These are phyloP conservation scores for Spinibarbus caldwelli DNA, from an alignment of 2,797 vertebrate genomes.

Conservation along the genomic window DNA sequence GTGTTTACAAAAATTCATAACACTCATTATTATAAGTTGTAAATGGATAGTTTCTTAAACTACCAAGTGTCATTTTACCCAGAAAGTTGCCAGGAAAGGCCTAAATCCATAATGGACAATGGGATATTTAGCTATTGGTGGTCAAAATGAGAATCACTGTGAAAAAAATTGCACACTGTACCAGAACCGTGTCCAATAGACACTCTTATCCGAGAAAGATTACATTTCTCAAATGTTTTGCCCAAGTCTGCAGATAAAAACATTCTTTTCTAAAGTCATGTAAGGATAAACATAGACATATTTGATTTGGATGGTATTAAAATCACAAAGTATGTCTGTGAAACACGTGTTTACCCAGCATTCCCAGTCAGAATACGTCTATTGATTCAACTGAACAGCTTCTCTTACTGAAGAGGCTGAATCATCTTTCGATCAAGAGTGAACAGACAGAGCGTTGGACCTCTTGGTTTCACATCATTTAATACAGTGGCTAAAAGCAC, in stretches of 20 bases:
- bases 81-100: too few relatives aligned
- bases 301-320: not conserved
- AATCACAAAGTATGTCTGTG: not conserved
- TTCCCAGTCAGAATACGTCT: not conserved
- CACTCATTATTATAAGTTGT: too few relatives aligned
- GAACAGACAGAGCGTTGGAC: not conserved
- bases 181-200: not conserved
- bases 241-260: not conserved
- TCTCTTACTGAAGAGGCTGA: not conserved
- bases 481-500: not conserved
- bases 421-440: not conserved
- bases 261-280: not conserved
- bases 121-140: not conserved
- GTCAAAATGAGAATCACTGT: not conserved
- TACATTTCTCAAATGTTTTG: not conserved
- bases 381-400: constrained; percentile 13
- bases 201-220: too few relatives aligned
- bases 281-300: not conserved
- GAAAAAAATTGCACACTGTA: too few relatives aligned
- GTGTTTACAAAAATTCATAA: too few relatives aligned
- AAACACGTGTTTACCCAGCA: not conserved
- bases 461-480: constrained; percentile 6
- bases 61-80: too few relatives aligned
- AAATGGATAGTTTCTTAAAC: too few relatives aligned
- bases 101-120: too few relatives aligned